These are phyloP conservation scores for Smutsia temminckii DNA, from an alignment of 2,797 vertebrate species.

Conservation along the genomic window DNA sequence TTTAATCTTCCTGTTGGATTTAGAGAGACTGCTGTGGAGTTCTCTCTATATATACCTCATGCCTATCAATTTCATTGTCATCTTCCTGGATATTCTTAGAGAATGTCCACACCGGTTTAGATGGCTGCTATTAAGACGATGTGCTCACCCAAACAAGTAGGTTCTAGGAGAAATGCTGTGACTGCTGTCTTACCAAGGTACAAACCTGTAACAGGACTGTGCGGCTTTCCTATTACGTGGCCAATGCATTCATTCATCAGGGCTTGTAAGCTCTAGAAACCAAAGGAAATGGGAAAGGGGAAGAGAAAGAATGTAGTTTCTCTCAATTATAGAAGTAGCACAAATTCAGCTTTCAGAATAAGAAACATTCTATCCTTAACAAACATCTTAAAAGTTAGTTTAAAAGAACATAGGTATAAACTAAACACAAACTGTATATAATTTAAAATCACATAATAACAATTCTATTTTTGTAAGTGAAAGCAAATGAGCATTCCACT, in stretches of 20 bases:
- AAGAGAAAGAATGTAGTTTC: neutral
- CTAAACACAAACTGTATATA: neutral
- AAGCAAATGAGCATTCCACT: neutral
- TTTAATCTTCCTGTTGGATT: neutral
- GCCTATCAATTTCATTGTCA: neutral
- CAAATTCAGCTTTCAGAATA: neutral
- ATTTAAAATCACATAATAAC: neutral
- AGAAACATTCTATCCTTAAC: neutral
- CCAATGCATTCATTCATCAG: slow-evolving; percentile 99
- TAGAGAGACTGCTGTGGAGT: neutral
- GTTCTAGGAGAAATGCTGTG: slow-evolving; percentile 56
- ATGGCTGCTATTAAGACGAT: neutral
- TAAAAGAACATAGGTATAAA: neutral
- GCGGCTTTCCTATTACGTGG: slow-evolving; percentile 99
- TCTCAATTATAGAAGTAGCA: neutral
- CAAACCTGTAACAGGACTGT: slow-evolving; percentile 97
- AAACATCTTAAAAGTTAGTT: neutral
- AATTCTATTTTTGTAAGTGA: neutral
- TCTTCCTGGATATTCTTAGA: neutral
- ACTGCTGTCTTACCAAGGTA: slow-evolving; percentile 91
- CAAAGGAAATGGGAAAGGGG: slow-evolving; percentile 45
- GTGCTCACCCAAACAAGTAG: neutral
- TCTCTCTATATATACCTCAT: neutral
- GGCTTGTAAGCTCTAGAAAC: slow-evolving; percentile 93
- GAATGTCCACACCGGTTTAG: neutral